These are phyloP conservation scores for Pogona vitticeps DNA, from an alignment of 2,113 vertebrate species.

Conservation along the genomic window DNA sequence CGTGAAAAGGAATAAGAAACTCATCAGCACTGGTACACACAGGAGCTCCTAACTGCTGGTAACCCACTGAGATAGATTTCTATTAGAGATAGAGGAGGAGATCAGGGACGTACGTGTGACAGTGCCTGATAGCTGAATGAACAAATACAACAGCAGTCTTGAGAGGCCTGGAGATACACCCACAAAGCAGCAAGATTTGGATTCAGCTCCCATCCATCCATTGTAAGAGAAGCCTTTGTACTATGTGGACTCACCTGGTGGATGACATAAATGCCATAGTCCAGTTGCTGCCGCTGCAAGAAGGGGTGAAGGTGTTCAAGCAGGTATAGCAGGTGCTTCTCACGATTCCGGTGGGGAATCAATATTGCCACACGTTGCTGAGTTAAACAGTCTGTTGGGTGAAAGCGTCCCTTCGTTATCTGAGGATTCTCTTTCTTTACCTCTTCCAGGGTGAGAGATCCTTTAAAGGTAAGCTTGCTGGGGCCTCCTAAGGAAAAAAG, in stretches of 20 bases:
- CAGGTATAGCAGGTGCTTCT: conserved; percentile 91
- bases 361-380: conserved; percentile 89
- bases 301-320: conserved; percentile 93
- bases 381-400: conserved; percentile 81
- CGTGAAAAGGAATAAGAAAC: conserved; percentile 1
- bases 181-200: conserved; percentile 1
- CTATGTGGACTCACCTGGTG: conserved; percentile 85
- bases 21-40: neutral
- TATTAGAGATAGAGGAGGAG: neutral
- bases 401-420: conserved; percentile 79
- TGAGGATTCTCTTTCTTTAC: conserved; percentile 81
- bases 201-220: neutral
- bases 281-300: conserved; percentile 92
- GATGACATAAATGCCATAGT: conserved; percentile 92
- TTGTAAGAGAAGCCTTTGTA: fast-evolving
- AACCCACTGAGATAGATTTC: neutral
- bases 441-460: conserved; percentile 82
- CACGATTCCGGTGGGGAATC: conserved; percentile 89
- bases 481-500: conserved; percentile 80
- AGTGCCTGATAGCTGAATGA: neutral
- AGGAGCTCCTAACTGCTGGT: neutral
- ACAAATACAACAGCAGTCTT: fast-evolving
- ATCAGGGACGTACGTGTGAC: neutral
- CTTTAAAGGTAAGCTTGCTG: conserved; percentile 80
- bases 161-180: neutral